Evolutionary conservation across 2,888 invertebrate species (phyloP).

Genomic region (Microchrysa polita): DNA sequence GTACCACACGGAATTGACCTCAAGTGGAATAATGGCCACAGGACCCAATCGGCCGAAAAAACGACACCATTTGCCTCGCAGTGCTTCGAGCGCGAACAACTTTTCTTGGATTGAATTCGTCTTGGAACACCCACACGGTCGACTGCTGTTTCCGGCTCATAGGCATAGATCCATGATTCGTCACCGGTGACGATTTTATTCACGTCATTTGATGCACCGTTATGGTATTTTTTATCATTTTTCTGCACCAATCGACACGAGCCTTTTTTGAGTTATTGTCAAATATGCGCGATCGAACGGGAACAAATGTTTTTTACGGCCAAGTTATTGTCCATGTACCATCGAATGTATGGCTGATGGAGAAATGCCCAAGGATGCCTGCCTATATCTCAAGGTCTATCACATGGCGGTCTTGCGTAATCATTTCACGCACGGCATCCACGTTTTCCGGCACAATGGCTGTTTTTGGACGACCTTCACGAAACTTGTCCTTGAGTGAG

Average conservation of each 20-base stretch:
- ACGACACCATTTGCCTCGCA: no score
- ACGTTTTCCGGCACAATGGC: no score
- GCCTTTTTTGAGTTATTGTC: not conserved
- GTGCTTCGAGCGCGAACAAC: no score
- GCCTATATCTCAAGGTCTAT: not conserved
- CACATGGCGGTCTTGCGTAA: not conserved
- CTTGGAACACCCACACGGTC: slow-evolving; percentile 23
- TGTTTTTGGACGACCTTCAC: no score
- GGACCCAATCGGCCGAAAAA: no score
- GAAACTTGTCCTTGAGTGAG: not conserved
- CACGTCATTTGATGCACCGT: not conserved
- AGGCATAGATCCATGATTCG: slow-evolving; percentile 5
- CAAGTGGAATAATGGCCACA: no score
- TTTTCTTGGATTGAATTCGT: not conserved
- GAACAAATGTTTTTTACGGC: not conserved
- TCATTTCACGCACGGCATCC: not conserved
- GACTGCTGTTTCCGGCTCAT: slow-evolving; percentile 27
- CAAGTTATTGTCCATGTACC: not conserved
- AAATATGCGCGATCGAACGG: not conserved
- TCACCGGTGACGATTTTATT: slow-evolving; percentile 5
- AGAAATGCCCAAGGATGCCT: not conserved
- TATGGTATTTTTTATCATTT: not conserved
- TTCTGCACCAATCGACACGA: not conserved
- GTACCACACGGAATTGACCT: no score
- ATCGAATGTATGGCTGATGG: not conserved